A percentile compares a stretch with the other conserved stretches of the same genome.
Evolutionary conservation across 2,888 invertebrate species (phyloP).

Genomic region (Resseliella maxima): DNA sequence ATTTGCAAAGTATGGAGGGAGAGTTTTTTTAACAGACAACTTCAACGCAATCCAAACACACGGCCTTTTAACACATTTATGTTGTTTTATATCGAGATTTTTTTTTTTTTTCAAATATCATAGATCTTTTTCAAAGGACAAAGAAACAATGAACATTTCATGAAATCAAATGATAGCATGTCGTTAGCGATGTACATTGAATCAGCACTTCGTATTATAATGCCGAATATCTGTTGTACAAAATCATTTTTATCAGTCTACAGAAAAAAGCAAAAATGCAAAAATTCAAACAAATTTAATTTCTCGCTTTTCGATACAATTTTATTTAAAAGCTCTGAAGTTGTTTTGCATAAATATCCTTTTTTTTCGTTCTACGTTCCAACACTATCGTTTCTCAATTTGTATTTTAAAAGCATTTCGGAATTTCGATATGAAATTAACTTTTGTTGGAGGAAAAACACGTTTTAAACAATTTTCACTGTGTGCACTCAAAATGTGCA

Average conservation of each 20-base stretch:
- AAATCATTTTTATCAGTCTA: not conserved
- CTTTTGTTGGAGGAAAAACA: not conserved
- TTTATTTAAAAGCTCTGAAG: not conserved
- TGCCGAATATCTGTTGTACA: no score
- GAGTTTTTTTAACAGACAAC: not conserved
- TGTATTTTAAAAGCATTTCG: not conserved
- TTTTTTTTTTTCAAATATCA: no score
- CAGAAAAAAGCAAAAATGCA: not conserved
- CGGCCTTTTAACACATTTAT: no score
- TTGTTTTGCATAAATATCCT: not conserved
- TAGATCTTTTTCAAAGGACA: no score
- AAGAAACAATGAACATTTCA: no score
- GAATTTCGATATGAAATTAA: constrained; percentile 18
- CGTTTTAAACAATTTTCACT: not conserved
- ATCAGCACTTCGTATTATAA: no score
- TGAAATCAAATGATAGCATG: no score
- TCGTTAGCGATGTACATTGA: no score
- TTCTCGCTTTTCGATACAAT: not conserved
- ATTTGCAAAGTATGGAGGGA: no score
- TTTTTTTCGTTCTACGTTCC: not conserved
- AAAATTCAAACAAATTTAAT: not conserved
- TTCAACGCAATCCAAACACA: not conserved
- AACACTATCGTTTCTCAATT: not conserved
- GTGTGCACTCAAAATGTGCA: no score
- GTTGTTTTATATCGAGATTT: no score